Base-by-base conservation (phyloP, 1,140 invertebrate species). In the Whitmania pigra region DNA sequence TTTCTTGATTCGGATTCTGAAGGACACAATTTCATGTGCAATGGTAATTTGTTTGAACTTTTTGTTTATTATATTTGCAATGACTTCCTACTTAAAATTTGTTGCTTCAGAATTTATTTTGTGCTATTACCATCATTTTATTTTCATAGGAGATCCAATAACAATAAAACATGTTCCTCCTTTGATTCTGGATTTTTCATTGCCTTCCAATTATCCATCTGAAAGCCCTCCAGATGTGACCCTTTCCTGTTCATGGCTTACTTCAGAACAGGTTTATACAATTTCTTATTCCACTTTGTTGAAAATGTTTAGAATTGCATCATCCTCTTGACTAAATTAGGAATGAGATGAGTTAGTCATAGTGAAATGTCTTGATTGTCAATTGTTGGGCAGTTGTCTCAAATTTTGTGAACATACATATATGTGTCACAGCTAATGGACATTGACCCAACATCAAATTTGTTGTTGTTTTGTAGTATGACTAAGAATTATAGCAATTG, bases 201-300 rank as follows among this genome's bases (percentile, higher is more conserved):
- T 63, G 29, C 57, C 57, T 13, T 31, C 57, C 3, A 31, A 63
- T 31, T 63, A 63, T 31, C 57, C 57, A 17, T 63, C 57, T 63
- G 29, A 18, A 18, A 25, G 57, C 18, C 57, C 57, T 25, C 57
- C 57, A 63, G 29, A 22, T 25, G 22, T 25, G 11, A 63, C 57
- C 11, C 57, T 63, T 7, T 18, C 57, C 57, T 63, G 57, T 31
- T 20, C 29, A 63, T 63, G 57, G 57, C 57, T 63, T 1, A 18
- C 57, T 25, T 22, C 15, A 17, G 4, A 63, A 63, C 57, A 63
- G 57, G 57, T 63, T 63, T 63, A 31, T 63, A 0, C 1, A 18
- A 31, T 63, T 63, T n/a, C 0, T 18, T 63, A 31, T 63, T 18
- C 11, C 57, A 6, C 31, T 36, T 36, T 36, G 31, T 36, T 36